phyloP scores from a whole-genome alignment of 2,797 vertebrate genomes.

The Columba guinea region DNA sequence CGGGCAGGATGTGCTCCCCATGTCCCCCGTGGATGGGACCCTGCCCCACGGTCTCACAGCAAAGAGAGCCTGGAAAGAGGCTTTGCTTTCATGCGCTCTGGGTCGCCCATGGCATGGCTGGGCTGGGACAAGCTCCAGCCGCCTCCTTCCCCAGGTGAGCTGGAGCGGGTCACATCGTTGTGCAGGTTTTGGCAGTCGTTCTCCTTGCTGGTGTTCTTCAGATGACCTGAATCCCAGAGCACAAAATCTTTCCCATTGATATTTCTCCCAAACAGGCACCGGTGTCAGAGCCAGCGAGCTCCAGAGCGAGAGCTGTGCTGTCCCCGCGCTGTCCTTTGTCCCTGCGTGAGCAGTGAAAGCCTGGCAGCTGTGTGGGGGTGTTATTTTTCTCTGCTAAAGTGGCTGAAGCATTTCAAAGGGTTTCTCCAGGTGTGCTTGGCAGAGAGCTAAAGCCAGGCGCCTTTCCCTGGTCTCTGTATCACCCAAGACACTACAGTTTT shows the following conservation, averaged over 20 bases:
- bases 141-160: neutral
- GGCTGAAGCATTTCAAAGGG: neutral
- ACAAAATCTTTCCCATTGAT: neutral
- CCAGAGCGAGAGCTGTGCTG: neutral
- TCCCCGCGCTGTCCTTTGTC: neutral
- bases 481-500: neutral
- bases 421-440: neutral
- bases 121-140: neutral
- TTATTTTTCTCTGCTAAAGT: neutral
- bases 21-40: neutral
- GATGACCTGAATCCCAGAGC: neutral
- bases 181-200: neutral
- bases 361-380: neutral
- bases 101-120: rapidly evolving
- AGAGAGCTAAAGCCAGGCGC: neutral
- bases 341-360: rapidly evolving
- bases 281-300: neutral
- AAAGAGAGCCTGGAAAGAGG: neutral
- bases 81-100: neutral
- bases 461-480: neutral
- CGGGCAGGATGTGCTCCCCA: rapidly evolving
- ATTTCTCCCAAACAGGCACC: neutral
- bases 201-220: neutral
- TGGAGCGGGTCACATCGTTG: rapidly evolving
- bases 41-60: no score